phyloP scores from a whole-genome alignment of 2,797 vertebrate genomes.

The Mus minutoides region DNA sequence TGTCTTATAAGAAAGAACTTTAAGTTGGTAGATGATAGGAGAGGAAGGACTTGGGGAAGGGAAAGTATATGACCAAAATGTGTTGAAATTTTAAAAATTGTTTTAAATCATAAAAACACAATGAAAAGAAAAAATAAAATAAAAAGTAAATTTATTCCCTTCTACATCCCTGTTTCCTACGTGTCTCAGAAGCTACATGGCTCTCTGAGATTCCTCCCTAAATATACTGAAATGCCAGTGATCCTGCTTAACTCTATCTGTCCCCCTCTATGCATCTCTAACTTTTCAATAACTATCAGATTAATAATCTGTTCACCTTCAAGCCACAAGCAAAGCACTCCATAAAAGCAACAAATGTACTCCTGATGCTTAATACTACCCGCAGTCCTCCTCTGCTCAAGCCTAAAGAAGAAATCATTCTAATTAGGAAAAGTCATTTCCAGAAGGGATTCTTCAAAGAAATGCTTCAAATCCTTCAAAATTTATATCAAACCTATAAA shows the following conservation, averaged over 20 bases:
- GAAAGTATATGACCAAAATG: not conserved
- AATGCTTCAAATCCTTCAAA: conserved; percentile 15
- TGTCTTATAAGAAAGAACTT: not conserved
- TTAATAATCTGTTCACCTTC: conserved; percentile 30
- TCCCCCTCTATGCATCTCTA: not conserved
- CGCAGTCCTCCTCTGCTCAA: not conserved
- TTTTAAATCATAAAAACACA: not conserved
- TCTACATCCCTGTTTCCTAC: not conserved
- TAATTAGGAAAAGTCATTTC: conserved; percentile 14
- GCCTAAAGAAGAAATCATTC: conserved; percentile 33
- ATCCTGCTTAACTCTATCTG: not conserved
- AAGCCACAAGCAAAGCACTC: not conserved
- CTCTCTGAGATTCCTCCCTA: not conserved
- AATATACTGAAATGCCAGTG: not conserved
- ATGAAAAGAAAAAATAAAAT: not conserved
- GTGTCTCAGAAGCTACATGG: not conserved
- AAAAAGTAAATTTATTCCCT: not conserved
- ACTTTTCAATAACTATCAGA: conserved; percentile 33
- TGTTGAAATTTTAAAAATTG: not conserved
- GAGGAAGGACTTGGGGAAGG: not conserved
- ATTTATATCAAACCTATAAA: not conserved
- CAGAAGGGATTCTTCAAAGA: conserved; percentile 42
- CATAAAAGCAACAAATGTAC: conserved; percentile 1
- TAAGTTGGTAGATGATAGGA: not conserved
- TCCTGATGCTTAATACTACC: not conserved